A percentile compares a stretch with the other conserved stretches of the same genome.
These are phyloP conservation scores for Drosophila carrolli DNA, from an alignment of 1,140 invertebrate genomes.

Conservation along the genomic window DNA sequence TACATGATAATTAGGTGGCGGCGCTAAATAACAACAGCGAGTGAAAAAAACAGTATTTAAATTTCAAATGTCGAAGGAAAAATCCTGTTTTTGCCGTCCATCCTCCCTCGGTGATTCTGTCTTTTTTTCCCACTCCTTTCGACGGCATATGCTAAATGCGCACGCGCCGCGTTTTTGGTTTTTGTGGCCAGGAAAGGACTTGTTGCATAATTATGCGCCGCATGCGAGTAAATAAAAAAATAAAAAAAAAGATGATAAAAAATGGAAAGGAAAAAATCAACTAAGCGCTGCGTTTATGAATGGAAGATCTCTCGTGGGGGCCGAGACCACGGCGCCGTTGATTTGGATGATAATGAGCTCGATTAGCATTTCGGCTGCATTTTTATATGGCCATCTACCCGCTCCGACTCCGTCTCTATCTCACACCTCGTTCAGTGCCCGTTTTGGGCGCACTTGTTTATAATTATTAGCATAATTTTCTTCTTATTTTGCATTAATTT, in stretches of 20 bases:
- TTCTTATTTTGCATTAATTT: constrained; percentile 76
- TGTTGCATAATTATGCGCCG: constrained; percentile 82
- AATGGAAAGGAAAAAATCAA: constrained; percentile 44
- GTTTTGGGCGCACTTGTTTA: constrained; percentile 65
- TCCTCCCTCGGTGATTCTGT: constrained; percentile 27
- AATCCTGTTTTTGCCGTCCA: constrained; percentile 61
- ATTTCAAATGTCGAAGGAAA: constrained; percentile 73
- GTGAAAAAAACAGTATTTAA: constrained; percentile 60
- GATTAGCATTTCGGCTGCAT: constrained; percentile 82
- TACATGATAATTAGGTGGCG: constrained; percentile 79
- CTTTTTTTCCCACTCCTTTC: constrained; percentile 17
- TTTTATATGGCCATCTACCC: constrained; percentile 31
- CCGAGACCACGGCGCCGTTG: constrained; percentile 48
- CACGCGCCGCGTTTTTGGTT: constrained; percentile 70
- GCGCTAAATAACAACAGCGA: constrained; percentile 46
- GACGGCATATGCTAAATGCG: constrained; percentile 72
- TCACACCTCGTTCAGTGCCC: constrained; percentile 20
- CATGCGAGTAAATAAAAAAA: constrained; percentile 65
- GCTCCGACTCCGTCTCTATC: constrained; percentile 5
- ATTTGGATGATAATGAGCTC: constrained; percentile 81
- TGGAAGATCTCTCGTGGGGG: constrained; percentile 55
- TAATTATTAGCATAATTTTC: constrained; percentile 83
- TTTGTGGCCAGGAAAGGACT: constrained; percentile 71
- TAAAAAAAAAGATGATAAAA: constrained; percentile 45
- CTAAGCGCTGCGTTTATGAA: constrained; percentile 81